phyloP scores from a whole-genome alignment of 2,113 vertebrate genomes.

The rabbit (Oryctolagus cuniculus) region DNA sequence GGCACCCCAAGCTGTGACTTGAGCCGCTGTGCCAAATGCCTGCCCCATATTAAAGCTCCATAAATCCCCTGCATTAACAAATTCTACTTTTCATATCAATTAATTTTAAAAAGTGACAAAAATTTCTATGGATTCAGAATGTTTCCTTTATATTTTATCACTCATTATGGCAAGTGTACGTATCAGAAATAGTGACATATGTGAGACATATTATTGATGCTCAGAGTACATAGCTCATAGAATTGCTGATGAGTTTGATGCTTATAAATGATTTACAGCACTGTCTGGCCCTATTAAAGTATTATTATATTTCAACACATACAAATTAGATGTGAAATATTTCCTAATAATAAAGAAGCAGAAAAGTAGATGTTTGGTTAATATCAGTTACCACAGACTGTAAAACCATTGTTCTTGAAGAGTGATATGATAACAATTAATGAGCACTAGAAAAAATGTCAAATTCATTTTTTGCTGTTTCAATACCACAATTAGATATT shows the following conservation, averaged over 20 bases:
- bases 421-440: background rate
- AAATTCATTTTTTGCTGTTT: constrained; percentile 28
- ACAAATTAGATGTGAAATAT: background rate
- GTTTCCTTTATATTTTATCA: constrained; percentile 42
- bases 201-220: background rate
- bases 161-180: background rate
- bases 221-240: background rate
- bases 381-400: background rate
- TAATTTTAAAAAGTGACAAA: background rate
- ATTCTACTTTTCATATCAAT: background rate
- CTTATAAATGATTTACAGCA: background rate
- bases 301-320: background rate
- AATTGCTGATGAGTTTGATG: background rate
- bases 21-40: no score
- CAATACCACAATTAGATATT: background rate
- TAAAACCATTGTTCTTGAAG: background rate
- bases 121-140: background rate
- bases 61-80: background rate
- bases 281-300: background rate
- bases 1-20: no score
- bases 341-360: background rate
- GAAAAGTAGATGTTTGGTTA: background rate
- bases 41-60: background rate
- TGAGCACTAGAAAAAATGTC: background rate
- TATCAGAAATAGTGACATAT: background rate